A percentile compares a stretch with the other conserved stretches of the same genome.
These are phyloP conservation scores for Bedellia somnulentella DNA, from an alignment of 2,888 invertebrate species.

Conservation along the genomic window DNA sequence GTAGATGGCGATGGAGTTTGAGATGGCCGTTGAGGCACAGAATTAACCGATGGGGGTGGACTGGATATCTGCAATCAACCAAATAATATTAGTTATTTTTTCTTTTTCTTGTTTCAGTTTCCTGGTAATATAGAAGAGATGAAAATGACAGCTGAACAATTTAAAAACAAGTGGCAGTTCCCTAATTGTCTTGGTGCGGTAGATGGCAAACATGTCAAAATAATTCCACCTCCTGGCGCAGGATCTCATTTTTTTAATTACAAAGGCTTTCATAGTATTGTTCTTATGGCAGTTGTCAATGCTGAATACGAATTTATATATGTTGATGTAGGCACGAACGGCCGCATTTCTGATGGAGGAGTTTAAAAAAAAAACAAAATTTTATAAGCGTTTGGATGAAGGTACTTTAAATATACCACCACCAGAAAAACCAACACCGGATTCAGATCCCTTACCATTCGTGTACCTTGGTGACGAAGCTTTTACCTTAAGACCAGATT, in stretches of 20 bases:
- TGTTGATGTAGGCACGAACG: no score
- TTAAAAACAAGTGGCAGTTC: slow-evolving; percentile 6
- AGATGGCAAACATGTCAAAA: no score
- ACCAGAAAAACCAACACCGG: no score
- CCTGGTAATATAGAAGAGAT: slow-evolving; percentile 6
- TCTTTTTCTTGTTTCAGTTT: slow-evolving; percentile 8
- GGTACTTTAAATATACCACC: no score
- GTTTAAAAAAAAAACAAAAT: no score
- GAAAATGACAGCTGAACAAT: slow-evolving; percentile 6
- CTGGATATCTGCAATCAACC: slow-evolving; percentile 5
- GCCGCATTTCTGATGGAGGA: no score
- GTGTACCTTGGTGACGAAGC: no score
- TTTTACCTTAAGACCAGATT: slow-evolving; percentile 9
- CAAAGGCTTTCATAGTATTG: slow-evolving; percentile 7
- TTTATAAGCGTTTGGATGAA: no score
- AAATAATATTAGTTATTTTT: slow-evolving; percentile 5
- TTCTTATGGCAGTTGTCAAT: slow-evolving; percentile 8
- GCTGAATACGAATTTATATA: slow-evolving; percentile 8
- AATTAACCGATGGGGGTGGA: slow-evolving; percentile 5
- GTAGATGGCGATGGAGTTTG: slow-evolving; percentile 3
- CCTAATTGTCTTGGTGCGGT: no score
- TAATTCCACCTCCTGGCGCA: slow-evolving; percentile 6
- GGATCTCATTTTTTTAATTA: slow-evolving; percentile 7
- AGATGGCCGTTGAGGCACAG: slow-evolving; percentile 4
- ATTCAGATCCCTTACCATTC: no score